These are phyloP conservation scores for Drosophila tani DNA, from an alignment of 1,140 invertebrate genomes.

Conservation along the genomic window DNA sequence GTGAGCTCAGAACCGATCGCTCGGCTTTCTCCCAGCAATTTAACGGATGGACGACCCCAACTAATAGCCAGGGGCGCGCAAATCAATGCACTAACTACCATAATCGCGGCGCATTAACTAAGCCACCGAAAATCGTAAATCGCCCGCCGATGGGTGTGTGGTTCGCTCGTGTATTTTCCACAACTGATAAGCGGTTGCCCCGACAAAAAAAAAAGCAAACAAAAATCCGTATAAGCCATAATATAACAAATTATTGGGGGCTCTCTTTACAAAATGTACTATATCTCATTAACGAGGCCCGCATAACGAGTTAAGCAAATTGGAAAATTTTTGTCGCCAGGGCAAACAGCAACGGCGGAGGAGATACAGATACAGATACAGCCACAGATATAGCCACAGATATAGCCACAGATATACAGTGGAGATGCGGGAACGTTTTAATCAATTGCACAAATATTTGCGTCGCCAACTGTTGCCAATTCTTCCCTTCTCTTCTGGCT, in stretches of 20 bases:
- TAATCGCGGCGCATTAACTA: constrained; percentile 15
- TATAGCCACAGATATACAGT: constrained; percentile 3
- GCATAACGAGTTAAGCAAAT: constrained; percentile 74
- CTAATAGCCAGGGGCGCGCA: constrained; percentile 21
- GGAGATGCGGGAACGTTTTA: constrained; percentile 36
- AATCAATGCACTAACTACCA: constrained; percentile 39
- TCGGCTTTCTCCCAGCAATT: constrained; percentile 34
- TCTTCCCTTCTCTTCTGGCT: background rate
- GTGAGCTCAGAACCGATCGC: constrained; percentile 8
- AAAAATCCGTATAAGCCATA: constrained; percentile 25
- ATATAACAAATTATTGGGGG: constrained; percentile 29
- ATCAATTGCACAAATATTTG: constrained; percentile 79
- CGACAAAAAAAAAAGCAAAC: constrained; percentile 1
- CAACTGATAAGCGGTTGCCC: background rate
- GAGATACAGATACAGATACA: constrained; percentile 2
- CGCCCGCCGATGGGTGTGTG: constrained; percentile 8
- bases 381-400: constrained; percentile 10
- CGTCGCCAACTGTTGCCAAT: constrained; percentile 15
- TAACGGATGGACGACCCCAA: constrained; percentile 12
- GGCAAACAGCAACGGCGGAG: constrained; percentile 17
- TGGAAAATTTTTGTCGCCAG: constrained; percentile 69
- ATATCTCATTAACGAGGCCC: constrained; percentile 66
- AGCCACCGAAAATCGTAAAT: constrained; percentile 18
- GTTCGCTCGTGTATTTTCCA: background rate
- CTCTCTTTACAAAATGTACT: constrained; percentile 25